These are phyloP conservation scores for Pseudochromis fuscus DNA, from an alignment of 2,797 vertebrate species.

Conservation along the genomic window DNA sequence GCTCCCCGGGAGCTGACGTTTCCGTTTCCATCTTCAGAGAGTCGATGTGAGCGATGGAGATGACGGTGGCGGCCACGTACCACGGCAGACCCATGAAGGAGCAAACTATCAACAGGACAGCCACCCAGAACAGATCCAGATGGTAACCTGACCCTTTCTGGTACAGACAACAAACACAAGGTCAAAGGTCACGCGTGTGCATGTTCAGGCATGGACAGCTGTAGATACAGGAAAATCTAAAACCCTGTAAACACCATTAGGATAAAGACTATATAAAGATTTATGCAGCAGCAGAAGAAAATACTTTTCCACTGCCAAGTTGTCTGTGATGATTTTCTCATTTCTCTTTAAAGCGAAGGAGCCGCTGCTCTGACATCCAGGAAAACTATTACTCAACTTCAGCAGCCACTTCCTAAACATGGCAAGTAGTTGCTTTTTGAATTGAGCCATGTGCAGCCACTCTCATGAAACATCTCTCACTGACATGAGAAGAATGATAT, in stretches of 20 bases:
- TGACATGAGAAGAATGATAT: slow-evolving; percentile 59
- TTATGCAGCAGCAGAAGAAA: neutral
- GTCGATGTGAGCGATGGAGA: slow-evolving; percentile 98
- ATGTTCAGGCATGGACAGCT: neutral
- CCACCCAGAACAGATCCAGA: slow-evolving; percentile 96
- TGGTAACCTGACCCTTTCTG: slow-evolving; percentile 99
- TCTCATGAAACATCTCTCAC: slow-evolving; percentile 68
- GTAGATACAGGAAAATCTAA: neutral
- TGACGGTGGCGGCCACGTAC: slow-evolving; percentile 97
- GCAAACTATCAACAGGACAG: slow-evolving; percentile 91
- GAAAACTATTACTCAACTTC: neutral
- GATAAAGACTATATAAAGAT: neutral
- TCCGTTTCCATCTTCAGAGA: slow-evolving; percentile 99
- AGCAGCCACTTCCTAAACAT: slow-evolving; percentile 22
- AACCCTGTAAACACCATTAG: neutral
- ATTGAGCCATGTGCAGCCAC: slow-evolving; percentile 33
- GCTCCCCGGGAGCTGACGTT: slow-evolving; percentile 96
- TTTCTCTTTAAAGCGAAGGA: neutral
- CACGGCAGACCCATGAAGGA: slow-evolving; percentile 97
- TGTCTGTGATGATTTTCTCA: neutral
- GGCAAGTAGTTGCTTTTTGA: slow-evolving; percentile 33
- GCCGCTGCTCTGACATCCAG: neutral
- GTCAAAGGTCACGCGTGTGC: slow-evolving; percentile 15
- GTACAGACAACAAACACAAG: slow-evolving; percentile 35
- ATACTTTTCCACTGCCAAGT: neutral